Base-by-base conservation (phyloP, 2,797 vertebrate genomes). In the Oreonectes daqikongensis region DNA sequence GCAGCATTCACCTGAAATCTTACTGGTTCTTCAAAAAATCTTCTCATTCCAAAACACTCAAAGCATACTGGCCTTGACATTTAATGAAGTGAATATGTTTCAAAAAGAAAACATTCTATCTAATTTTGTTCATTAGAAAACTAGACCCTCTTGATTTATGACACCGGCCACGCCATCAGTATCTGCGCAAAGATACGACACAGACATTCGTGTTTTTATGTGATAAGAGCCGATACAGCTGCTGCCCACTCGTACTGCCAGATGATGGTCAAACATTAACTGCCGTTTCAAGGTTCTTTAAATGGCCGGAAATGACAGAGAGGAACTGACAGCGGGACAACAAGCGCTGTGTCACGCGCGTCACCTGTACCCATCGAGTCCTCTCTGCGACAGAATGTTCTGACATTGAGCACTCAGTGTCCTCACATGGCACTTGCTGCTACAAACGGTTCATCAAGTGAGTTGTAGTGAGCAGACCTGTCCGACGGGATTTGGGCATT, bases 171-270 rank as follows among this genome's bases (percentile, higher is more conserved):
- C 87, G 81, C 88, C 88, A 90, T 90, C 89, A 90, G 88, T 88
- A 88, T 87, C 89, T 90, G 83, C 86, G 77, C 28, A 52, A 78
- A 90, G 88, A 90, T 90, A 90, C 70, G 77, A 84, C 83, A 83
- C 82, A 85, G 61, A 82, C 77, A 87, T 73, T 87, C 90, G 86
- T 92, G 90, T 90, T 87, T 88, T 83, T 68, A 69, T 75, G 88
- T 59, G 91, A 93, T 93, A 93, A 93, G 89, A 90, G 86, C 88
- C 86, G 88, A 88, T 88, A 86, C 84, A 87, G 82, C 88, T 85
- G 89, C 88, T 85, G 85, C 85, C 88, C 86, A 86, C 86, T 90
- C 88, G 90, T 88, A 85, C 85, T 77, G 55, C 78, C 69, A 70
- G 46, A 61, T 71, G 85, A 74, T 85, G 87, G 87, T 85, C 84